Evolutionary conservation across 1,140 invertebrate genomes (phyloP).

Genomic region (Notospermus geniculatus): DNA sequence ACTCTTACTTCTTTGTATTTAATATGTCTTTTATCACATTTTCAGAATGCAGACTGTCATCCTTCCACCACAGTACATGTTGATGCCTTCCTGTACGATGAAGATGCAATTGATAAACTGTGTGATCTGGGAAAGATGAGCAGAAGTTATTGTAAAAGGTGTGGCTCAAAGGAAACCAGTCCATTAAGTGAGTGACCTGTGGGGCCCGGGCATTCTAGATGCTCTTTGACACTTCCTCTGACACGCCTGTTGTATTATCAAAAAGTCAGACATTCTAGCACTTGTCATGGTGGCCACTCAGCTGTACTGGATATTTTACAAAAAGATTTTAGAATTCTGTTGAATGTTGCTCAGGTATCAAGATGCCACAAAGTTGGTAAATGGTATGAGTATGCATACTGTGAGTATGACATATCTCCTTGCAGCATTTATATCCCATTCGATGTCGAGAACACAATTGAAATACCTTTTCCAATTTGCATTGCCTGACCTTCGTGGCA

Average conservation of each 20-base stretch:
- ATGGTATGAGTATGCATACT: too few relatives aligned
- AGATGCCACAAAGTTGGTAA: too few relatives aligned
- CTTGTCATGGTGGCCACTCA: too few relatives aligned
- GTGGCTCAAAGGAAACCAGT: slow-evolving; percentile 63
- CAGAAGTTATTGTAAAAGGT: slow-evolving; percentile 65
- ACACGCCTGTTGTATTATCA: too few relatives aligned
- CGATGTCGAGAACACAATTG: slow-evolving; percentile 63
- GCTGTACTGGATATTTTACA: too few relatives aligned
- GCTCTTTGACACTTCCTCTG: too few relatives aligned
- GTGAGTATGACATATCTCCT: slow-evolving; percentile 23
- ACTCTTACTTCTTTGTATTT: too few relatives aligned
- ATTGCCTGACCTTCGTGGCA: slow-evolving; percentile 62
- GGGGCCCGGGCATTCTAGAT: too few relatives aligned
- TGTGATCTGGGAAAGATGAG: slow-evolving; percentile 63
- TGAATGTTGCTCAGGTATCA: too few relatives aligned
- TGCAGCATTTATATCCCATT: slow-evolving; percentile 67
- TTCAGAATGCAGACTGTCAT: slow-evolving; percentile 64
- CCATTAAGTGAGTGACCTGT: slow-evolving; percentile 57
- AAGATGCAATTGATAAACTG: slow-evolving; percentile 64
- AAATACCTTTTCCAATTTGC: slow-evolving; percentile 66
- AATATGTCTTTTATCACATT: too few relatives aligned
- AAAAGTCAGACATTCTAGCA: too few relatives aligned
- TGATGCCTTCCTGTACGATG: slow-evolving; percentile 72
- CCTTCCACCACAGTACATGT: slow-evolving; percentile 61
- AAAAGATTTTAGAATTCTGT: too few relatives aligned